phyloP scores from a whole-genome alignment of 1,140 invertebrate species.

The Ceratina calcarata region DNA sequence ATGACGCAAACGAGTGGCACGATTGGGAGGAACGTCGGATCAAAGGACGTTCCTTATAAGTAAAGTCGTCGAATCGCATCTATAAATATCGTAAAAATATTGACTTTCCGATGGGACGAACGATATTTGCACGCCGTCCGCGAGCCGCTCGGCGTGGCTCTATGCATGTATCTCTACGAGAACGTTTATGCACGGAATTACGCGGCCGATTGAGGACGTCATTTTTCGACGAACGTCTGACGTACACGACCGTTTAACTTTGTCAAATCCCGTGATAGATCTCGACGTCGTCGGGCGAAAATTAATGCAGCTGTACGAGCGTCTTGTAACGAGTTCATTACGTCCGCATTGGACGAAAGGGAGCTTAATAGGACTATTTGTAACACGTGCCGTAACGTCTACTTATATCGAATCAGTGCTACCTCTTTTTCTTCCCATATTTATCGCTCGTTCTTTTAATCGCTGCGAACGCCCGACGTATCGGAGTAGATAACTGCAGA shows the following conservation, averaged over 20 bases:
- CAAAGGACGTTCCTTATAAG: conserved; percentile 22
- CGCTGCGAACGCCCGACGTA: background rate
- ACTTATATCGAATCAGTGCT: background rate
- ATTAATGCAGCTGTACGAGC: conserved; percentile 18
- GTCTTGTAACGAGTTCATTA: conserved; percentile 18
- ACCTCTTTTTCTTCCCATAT: background rate
- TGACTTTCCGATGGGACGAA: background rate
- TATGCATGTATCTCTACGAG: background rate
- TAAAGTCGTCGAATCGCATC: background rate
- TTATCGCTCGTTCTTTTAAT: background rate
- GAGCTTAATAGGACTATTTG: background rate
- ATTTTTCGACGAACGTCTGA: conserved; percentile 23
- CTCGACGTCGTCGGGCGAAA: background rate
- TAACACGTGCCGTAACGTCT: background rate
- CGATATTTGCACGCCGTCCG: background rate
- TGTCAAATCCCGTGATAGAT: conserved; percentile 23
- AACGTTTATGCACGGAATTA: background rate
- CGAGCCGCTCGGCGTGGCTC: too few relatives aligned
- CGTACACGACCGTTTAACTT: conserved; percentile 15
- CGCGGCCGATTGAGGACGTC: background rate
- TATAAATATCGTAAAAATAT: conserved; percentile 21
- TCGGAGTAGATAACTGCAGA: background rate
- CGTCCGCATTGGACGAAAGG: background rate
- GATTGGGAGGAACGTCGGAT: background rate
- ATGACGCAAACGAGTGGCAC: conserved; percentile 4